A percentile compares a stretch with the other conserved stretches of the same genome.
Conservation (phyloP, 2,113 vertebrate species). For the Serilophus lunatus region DNA sequence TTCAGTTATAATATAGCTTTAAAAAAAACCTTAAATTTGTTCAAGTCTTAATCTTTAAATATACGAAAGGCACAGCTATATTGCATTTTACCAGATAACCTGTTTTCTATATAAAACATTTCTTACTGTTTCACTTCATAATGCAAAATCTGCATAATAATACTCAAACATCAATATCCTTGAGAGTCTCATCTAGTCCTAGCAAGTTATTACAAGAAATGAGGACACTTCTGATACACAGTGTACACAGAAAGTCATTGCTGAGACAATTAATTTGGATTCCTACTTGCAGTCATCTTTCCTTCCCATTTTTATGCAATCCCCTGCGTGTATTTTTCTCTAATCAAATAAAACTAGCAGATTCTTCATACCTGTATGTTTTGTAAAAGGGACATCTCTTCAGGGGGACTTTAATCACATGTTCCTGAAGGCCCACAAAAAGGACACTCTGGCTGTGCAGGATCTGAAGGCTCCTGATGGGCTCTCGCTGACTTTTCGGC, state of each 20-base stretch:
- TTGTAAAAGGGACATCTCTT: constrained; percentile 92
- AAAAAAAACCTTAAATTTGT: background rate
- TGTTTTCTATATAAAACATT: background rate
- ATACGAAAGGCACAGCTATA: background rate
- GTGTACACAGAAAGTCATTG: background rate
- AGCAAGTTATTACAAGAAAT: background rate
- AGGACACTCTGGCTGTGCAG: constrained; percentile 92
- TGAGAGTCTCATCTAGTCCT: background rate
- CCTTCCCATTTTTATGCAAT: background rate
- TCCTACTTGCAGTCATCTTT: background rate
- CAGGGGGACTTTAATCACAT: constrained; percentile 91
- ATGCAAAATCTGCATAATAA: background rate
- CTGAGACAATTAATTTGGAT: background rate
- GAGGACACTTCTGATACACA: background rate
- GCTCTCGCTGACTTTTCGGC: constrained; percentile 79
- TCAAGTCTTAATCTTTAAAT: background rate
- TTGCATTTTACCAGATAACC: background rate
- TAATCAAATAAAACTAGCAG: background rate
- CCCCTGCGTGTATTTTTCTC: background rate
- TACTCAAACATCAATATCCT: background rate
- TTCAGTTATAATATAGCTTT: background rate
- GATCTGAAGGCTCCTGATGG: constrained; percentile 89
- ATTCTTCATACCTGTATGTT: constrained; percentile 81
- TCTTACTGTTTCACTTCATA: background rate
- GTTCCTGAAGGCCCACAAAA: constrained; percentile 89